Evolutionary conservation across 2,113 vertebrate genomes (phyloP).

Genomic region (Anseranas semipalmata): DNA sequence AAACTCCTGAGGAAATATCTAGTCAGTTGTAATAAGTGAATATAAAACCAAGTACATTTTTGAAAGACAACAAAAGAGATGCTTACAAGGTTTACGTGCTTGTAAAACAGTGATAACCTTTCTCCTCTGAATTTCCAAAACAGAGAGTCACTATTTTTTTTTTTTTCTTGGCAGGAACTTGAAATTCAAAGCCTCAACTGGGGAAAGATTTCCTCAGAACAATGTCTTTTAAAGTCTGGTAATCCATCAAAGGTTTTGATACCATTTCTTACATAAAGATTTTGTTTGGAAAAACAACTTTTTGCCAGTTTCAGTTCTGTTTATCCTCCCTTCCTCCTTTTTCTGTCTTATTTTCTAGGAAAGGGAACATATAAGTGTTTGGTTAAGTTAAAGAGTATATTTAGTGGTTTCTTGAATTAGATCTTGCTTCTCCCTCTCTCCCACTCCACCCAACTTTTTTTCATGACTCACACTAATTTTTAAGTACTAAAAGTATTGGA

Average conservation of each 20-base stretch:
- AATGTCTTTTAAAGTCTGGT: background rate
- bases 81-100: background rate
- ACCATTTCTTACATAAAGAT: background rate
- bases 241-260: background rate
- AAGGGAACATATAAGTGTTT: background rate
- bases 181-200: background rate
- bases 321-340: background rate
- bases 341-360: background rate
- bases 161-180: background rate
- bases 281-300: constrained; percentile 5
- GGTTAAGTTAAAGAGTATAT: background rate
- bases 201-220: background rate
- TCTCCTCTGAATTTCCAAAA: background rate
- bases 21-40: background rate
- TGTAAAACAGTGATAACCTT: background rate
- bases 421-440: background rate
- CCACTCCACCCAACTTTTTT: background rate
- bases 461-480: background rate
- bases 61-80: background rate
- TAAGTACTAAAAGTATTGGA: background rate
- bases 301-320: background rate
- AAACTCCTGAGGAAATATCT: background rate
- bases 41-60: background rate
- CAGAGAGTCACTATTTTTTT: background rate
- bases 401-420: constrained; percentile 32